Evolutionary conservation across 2,797 vertebrate species (phyloP).

Genomic region (Rhinella marina): DNA sequence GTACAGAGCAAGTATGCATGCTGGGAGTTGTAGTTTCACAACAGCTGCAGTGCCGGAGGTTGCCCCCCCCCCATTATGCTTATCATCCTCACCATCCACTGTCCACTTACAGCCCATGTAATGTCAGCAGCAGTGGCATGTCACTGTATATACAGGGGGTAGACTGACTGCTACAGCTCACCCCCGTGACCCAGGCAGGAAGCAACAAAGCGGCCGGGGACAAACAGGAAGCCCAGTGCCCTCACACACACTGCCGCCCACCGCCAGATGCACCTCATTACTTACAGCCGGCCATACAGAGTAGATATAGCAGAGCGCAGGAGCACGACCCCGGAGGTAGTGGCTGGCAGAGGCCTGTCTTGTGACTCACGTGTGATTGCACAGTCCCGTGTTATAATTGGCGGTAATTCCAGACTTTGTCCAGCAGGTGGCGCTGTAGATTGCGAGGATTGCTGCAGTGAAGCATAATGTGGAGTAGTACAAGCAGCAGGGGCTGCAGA

Average conservation of each 20-base stretch:
- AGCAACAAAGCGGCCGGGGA: not conserved
- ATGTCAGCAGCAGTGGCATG: too few species aligned
- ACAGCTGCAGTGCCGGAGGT: too few species aligned
- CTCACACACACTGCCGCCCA: not conserved
- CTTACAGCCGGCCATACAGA: not conserved
- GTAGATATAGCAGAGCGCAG: not conserved
- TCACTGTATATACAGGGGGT: too few species aligned
- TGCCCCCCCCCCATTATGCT: too few species aligned
- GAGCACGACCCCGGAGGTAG: not conserved
- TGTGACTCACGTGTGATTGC: not conserved
- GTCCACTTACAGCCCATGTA: too few species aligned
- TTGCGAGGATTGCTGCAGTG: not conserved
- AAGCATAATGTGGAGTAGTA: too few species aligned
- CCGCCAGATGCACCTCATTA: too few species aligned
- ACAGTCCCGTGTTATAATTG: not conserved
- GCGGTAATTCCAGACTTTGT: not conserved
- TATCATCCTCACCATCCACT: too few species aligned
- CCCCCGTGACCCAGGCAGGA: not conserved
- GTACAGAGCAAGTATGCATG: too few species aligned
- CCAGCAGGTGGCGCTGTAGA: slow-evolving; percentile 21
- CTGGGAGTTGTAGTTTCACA: too few species aligned
- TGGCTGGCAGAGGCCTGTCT: not conserved
- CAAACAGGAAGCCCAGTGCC: not conserved
- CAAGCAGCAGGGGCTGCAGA: too few species aligned
- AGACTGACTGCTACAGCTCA: too few species aligned